Evolutionary conservation across 2,113 vertebrate genomes (phyloP).

Genomic region (Helogale parvula): DNA sequence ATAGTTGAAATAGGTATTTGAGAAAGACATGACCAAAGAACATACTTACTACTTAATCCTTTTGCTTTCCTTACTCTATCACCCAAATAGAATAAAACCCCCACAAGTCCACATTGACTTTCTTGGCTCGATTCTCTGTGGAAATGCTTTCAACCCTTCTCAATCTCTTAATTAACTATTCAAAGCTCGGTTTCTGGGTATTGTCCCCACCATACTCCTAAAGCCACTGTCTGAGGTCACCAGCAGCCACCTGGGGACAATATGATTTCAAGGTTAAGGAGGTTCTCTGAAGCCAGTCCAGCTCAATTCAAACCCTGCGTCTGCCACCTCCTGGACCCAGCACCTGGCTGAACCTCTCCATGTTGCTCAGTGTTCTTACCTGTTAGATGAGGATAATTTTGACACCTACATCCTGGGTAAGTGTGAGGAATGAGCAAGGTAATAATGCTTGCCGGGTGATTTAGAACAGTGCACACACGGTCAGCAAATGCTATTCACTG

Average conservation of each 20-base stretch:
- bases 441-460: not conserved
- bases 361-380: not conserved
- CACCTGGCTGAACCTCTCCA: not conserved
- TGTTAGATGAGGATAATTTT: not conserved
- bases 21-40: not conserved
- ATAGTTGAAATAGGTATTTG: not conserved
- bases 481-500: not conserved
- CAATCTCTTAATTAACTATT: not conserved
- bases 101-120: not conserved
- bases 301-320: not conserved
- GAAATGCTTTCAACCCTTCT: not conserved
- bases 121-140: not conserved
- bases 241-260: not conserved
- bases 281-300: not conserved
- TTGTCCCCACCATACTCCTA: accelerated
- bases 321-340: not conserved
- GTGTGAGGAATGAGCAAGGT: not conserved
- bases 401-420: not conserved
- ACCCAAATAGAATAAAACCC: not conserved
- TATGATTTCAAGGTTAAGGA: too few species aligned
- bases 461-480: not conserved
- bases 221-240: not conserved
- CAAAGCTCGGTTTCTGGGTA: not conserved
- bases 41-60: not conserved
- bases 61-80: not conserved